Conservation (phyloP, 1,140 invertebrate species). For the Polypedilum pembai region DNA sequence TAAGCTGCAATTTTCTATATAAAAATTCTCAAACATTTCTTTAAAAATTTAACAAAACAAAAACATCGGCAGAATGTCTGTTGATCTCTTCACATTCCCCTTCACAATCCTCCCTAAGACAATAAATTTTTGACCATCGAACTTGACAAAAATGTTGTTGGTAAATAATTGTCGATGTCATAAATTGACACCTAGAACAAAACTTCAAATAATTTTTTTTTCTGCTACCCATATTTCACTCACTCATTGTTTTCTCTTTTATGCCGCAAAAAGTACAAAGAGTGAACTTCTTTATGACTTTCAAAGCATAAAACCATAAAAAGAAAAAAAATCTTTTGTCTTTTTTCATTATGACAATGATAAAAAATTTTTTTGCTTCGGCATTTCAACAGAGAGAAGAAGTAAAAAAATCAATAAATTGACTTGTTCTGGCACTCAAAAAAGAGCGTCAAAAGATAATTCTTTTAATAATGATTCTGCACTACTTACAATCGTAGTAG, state of each 20-base stretch:
- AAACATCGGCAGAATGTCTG: no score
- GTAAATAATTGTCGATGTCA: not conserved
- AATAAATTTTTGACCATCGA: no score
- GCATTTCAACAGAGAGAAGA: not conserved
- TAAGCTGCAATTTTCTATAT: no score
- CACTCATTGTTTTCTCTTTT: not conserved
- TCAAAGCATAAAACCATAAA: not conserved
- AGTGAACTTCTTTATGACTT: not conserved
- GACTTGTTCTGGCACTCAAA: not conserved
- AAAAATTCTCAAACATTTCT: no score
- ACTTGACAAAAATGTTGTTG: no score
- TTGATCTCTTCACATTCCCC: no score
- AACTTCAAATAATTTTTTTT: no score
- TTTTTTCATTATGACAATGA: constrained; percentile 2
- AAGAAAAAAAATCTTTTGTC: not conserved
- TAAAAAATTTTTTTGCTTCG: constrained; percentile 3
- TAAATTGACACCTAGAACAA: not conserved
- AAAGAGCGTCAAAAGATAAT: not conserved
- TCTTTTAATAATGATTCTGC: constrained; percentile 22
- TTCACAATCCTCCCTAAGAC: no score
- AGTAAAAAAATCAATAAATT: constrained; percentile 25
- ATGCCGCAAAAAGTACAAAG: constrained; percentile 8
- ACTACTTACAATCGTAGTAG: not conserved
- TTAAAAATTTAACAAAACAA: no score
- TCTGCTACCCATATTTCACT: constrained; percentile 9